phyloP scores from a whole-genome alignment of 2,113 vertebrate genomes.

The Erpornis zantholeuca region DNA sequence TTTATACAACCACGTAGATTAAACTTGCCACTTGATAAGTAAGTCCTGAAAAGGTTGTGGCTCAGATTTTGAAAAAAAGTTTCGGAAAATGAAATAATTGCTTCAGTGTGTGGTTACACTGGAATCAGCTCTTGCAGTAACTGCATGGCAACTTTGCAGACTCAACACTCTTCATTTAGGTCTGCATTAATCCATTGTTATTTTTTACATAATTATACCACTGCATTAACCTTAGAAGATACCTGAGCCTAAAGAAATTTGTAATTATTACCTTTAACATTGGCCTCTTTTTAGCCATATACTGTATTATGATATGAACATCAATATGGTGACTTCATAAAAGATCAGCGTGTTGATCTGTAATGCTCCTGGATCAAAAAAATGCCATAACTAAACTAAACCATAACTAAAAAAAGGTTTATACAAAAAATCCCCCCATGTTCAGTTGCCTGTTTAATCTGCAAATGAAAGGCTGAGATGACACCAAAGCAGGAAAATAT shows the following conservation, averaged over 20 bases:
- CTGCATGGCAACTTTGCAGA: neutral
- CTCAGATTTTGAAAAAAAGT: neutral
- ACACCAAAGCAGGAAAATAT: neutral
- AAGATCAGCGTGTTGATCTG: neutral
- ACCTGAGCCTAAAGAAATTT: neutral
- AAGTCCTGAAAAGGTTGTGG: neutral
- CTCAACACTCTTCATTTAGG: neutral
- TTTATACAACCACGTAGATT: neutral
- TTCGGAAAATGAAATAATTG: neutral
- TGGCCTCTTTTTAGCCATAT: neutral
- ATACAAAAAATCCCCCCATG: neutral
- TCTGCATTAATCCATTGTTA: neutral
- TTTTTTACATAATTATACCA: neutral
- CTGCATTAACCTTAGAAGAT: neutral
- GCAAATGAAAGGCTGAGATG: constrained; percentile 17
- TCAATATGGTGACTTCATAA: neutral
- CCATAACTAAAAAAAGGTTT: neutral
- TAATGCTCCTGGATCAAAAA: neutral
- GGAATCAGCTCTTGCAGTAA: neutral
- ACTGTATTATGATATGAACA: neutral
- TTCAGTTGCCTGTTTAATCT: neutral
- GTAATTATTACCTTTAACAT: neutral
- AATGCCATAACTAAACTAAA: too few species aligned
- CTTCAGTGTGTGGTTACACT: neutral
- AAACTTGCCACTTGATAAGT: neutral